Evolutionary conservation across 2,888 invertebrate species (phyloP), one percentile per base, ranked within the genome.

Genomic region (Fragum fragum): DNA sequence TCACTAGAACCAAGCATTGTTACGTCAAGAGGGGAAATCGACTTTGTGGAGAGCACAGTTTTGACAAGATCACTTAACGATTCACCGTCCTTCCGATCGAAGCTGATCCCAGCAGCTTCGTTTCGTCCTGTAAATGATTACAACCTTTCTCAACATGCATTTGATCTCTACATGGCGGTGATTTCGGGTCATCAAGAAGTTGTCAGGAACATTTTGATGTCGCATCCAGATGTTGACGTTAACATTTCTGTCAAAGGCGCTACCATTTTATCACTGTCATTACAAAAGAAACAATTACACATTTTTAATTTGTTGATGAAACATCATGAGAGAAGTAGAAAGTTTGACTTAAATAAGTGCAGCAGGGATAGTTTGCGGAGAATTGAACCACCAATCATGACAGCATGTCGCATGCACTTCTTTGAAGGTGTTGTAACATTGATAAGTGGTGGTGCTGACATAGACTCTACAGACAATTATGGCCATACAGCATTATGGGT

Each of bases 351-450:
- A 26, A 92, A 94, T 83, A 92, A 92, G 81, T 89, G 91, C 70
- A 94, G 93, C 77, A 90, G 91, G 72, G 94, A 94, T 83, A 91
- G 91, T 73, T 87, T 92, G 6, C 92, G 92, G 71, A 85, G 94
- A 9, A 83, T 93, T 36, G 94, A 94, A 78, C 93, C 94, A 14
- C 94, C 94, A 1, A 85, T 94, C 14, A 93, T 94, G 59, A 93
- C 94, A 47, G 94, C 94, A 11, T 94, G 94, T 77, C 91, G 94
- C 36, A 90, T 94, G 81, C 93, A 93, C 82, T 92, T 93, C 79
- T 81, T 87, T 68, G 91, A 90, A 76, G 93, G 93, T n/a, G 94
- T 93, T 28, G 83, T 89, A 23, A 85, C 90, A 21, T 88, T 94
- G 23, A 81, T 94, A 6, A 87, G 90, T 73, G 86, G 88, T 81